These are phyloP conservation scores for Brachypteracias leptosomus DNA, from an alignment of 2,113 vertebrate species.

Conservation along the genomic window DNA sequence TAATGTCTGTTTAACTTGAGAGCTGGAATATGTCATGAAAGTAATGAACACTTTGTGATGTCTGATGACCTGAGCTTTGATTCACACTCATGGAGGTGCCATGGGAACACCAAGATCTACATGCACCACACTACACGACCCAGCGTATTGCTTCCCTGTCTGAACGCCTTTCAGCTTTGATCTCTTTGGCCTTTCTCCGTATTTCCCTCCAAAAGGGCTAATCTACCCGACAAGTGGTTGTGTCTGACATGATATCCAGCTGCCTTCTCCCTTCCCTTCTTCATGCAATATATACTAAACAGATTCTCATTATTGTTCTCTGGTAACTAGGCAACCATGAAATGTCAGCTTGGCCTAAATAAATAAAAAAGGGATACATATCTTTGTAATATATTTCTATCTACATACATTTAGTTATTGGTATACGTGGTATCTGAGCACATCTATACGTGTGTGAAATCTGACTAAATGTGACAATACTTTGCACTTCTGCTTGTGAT, in stretches of 20 bases:
- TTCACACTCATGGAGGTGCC: neutral
- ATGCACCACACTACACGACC: fast-evolving
- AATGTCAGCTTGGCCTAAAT: conserved; percentile 62
- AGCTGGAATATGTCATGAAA: neutral
- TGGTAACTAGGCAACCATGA: conserved; percentile 64
- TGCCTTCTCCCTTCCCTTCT: conserved; percentile 1
- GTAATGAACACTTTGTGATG: neutral
- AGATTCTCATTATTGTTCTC: conserved; percentile 65
- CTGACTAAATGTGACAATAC: neutral
- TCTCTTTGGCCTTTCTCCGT: neutral
- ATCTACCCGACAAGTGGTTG: neutral
- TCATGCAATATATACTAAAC: conserved; percentile 29
- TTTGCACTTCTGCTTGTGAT: neutral
- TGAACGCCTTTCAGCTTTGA: neutral
- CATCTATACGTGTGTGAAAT: neutral
- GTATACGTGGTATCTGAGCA: neutral
- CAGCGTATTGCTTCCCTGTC: neutral
- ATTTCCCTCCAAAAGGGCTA: conserved; percentile 5
- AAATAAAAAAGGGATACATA: conserved; percentile 54
- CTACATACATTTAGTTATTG: neutral
- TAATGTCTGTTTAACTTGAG: neutral
- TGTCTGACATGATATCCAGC: conserved; percentile 6
- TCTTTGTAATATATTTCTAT: conserved; percentile 17
- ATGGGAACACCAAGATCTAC: neutral
- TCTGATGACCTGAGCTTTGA: neutral